These are phyloP conservation scores for Adelphocoris suturalis DNA, from an alignment of 2,888 invertebrate genomes.

Conservation along the genomic window DNA sequence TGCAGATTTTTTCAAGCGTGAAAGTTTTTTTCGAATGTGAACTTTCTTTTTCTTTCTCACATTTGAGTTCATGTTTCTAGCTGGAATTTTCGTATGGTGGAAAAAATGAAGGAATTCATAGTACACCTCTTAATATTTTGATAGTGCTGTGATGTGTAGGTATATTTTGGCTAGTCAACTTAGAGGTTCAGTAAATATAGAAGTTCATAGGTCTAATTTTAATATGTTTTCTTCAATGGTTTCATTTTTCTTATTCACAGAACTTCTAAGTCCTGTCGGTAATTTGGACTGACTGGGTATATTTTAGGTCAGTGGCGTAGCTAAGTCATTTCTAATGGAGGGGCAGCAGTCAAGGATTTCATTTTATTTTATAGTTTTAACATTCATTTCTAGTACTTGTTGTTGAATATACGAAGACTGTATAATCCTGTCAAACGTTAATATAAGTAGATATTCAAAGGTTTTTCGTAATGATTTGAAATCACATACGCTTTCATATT, in stretches of 20 bases:
- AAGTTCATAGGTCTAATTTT: background rate
- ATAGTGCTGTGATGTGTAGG: background rate
- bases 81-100: background rate
- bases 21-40: background rate
- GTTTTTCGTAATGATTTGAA: too few relatives aligned
- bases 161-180: background rate
- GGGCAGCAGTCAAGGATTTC: too few relatives aligned
- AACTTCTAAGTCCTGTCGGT: too few relatives aligned
- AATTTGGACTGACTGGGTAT: too few relatives aligned
- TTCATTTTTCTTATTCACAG: background rate
- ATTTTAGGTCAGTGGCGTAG: too few relatives aligned
- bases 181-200: background rate
- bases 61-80: background rate
- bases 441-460: too few relatives aligned
- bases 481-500: too few relatives aligned
- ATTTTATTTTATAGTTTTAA: too few relatives aligned
- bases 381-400: too few relatives aligned
- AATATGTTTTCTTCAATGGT: background rate
- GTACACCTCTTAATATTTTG: background rate
- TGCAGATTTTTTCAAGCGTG: background rate
- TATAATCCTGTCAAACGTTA: too few relatives aligned
- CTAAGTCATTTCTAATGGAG: too few relatives aligned
- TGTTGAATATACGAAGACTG: too few relatives aligned
- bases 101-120: background rate
- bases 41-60: background rate